Evolutionary conservation across 2,797 vertebrate species (phyloP), one percentile per base, ranked within the genome.

Genomic region (Takifugu rubripes): DNA sequence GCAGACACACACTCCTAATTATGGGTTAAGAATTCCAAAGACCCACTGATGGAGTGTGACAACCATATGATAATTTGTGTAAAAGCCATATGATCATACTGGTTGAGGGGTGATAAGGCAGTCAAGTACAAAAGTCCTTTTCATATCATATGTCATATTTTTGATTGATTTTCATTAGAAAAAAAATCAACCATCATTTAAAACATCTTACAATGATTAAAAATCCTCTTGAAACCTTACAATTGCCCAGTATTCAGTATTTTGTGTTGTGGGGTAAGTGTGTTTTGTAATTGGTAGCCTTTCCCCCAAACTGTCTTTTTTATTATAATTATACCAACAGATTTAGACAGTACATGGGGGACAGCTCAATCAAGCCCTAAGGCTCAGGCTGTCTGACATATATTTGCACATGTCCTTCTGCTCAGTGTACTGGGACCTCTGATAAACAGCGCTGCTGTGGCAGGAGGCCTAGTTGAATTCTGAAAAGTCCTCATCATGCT

Each of bases 381-480:
- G 54, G 56, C 63, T 72, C 57, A 49, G 49, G 1, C 70, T 29
- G 56, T 49, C 68, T 71, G 76, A 70, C 79, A 84, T 75, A 85
- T 57, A 47, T 59, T 68, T 66, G 62, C 54, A 56, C 56, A 11
- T 68, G 68, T 59, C 61, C 78, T 83, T 58, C 59, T 66, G 59
- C 71, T 74, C 21, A 27, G 56, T 25, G 65, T 77, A 72, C 78
- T 76, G 79, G 71, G 36, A 21, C 58, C 66, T 40, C 27, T 49
- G 55, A 73, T 54, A 61, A 62, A 63, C 31, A 15, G 44, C 40
- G 12, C 58, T 64, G 36, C 57, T 49, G 33, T 46, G 59, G 72
- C 50, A 58, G 66, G n/a, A 53, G 51, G 40, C 11, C 51, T 52
- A 59, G 9, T 63, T 74, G 73, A 82, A 84, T 84, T 56, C 61